Conservation (phyloP, 2,888 invertebrate genomes). For the Apomyelois bistriatella region DNA sequence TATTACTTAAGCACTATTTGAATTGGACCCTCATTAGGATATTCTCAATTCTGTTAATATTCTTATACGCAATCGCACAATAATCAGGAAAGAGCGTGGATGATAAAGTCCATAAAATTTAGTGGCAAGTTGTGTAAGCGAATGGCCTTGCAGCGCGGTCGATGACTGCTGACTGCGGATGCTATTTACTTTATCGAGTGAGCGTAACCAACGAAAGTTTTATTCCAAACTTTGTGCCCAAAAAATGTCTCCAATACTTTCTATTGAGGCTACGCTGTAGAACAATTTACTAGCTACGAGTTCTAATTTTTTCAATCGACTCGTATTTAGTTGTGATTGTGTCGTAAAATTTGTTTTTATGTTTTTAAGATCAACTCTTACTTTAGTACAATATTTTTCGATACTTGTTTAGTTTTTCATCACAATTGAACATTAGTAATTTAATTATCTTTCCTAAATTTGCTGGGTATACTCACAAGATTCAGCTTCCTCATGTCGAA, state of each 20-base stretch:
- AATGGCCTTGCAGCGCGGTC: slow-evolving; percentile 69
- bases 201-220: slow-evolving; percentile 60
- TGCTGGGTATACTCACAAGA: too few relatives aligned
- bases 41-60: too few relatives aligned
- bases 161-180: slow-evolving; percentile 58
- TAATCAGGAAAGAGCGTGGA: slow-evolving; percentile 22
- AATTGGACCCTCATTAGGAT: too few relatives aligned
- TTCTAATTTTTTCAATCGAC: not conserved
- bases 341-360: not conserved
- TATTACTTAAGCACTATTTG: too few relatives aligned
- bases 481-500: too few relatives aligned
- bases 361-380: too few relatives aligned
- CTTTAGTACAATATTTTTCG: too few relatives aligned
- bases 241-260: slow-evolving; percentile 35
- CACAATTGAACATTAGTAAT: too few relatives aligned
- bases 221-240: slow-evolving; percentile 39
- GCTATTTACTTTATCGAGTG: slow-evolving; percentile 71
- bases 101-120: slow-evolving; percentile 49
- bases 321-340: not conserved
- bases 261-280: slow-evolving; percentile 12
- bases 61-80: slow-evolving; percentile 11
- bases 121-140: slow-evolving; percentile 65
- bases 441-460: too few relatives aligned
- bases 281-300: not conserved
- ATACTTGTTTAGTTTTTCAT: too few relatives aligned